Evolutionary conservation across 2,113 vertebrate genomes (phyloP).

Genomic region (Tetraodon nigroviridis): DNA sequence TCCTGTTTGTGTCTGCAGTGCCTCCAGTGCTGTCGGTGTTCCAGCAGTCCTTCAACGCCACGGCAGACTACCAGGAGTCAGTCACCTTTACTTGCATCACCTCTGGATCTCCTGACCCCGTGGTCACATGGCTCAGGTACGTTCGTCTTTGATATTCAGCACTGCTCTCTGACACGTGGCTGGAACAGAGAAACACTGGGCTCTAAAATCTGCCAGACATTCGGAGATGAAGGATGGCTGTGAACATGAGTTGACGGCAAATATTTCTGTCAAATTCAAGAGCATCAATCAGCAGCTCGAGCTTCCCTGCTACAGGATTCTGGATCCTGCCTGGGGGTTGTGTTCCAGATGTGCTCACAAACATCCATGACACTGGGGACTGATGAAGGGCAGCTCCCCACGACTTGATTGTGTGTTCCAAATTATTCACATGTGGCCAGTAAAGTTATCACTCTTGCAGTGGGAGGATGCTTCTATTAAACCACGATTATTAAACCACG

Average conservation of each 20-base stretch:
- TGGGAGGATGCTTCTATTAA: no score
- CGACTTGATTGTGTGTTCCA: no score
- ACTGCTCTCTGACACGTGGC: not conserved
- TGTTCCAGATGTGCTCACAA: not conserved
- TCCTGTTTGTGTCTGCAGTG: constrained; percentile 69
- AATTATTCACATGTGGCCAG: no score
- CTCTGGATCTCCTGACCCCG: constrained; percentile 85
- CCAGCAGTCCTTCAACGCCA: constrained; percentile 92
- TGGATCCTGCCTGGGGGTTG: constrained; percentile 11
- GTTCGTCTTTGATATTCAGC: not conserved
- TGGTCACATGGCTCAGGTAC: constrained; percentile 92
- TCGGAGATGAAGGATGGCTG: not conserved
- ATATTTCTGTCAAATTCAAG: not conserved
- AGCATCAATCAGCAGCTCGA: constrained; percentile 9
- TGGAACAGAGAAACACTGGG: not conserved
- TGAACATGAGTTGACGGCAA: not conserved
- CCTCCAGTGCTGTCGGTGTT: constrained; percentile 83
- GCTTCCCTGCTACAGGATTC: constrained; percentile 5
- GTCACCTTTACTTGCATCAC: constrained; percentile 87
- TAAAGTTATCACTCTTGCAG: no score
- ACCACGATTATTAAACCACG: no score
- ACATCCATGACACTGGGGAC: no score
- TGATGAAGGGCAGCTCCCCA: no score
- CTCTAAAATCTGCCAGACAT: not conserved
- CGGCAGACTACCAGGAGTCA: constrained; percentile 89